Conservation (phyloP, 2,797 vertebrate species). For the Tapera naevia region DNA sequence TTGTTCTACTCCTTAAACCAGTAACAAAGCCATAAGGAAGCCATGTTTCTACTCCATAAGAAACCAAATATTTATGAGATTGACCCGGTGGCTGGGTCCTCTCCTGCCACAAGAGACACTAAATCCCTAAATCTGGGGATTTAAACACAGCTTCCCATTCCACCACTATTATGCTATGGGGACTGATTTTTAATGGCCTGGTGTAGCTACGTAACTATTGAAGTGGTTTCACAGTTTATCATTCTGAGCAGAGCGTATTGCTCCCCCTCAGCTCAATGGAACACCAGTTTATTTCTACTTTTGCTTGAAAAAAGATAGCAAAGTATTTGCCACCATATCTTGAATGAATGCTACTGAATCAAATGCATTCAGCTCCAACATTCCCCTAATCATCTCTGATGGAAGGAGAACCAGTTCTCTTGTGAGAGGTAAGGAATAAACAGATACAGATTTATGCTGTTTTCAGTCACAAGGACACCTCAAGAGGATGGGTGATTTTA, state of each 20-base stretch:
- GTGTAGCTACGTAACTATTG: background rate
- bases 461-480: too few relatives aligned
- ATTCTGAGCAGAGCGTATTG: background rate
- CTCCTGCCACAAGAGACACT: background rate
- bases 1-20: background rate
- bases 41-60: background rate
- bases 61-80: background rate
- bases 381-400: background rate
- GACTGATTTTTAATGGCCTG: background rate
- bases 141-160: background rate
- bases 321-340: background rate
- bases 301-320: background rate
- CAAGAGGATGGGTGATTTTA: too few relatives aligned
- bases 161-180: background rate
- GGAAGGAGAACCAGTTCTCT: background rate
- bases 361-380: background rate
- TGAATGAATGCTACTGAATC: background rate
- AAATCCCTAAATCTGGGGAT: background rate
- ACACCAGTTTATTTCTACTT: background rate
- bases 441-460: too few relatives aligned
- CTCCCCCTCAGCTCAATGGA: background rate
- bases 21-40: background rate
- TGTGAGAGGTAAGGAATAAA: too few relatives aligned
- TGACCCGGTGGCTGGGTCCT: background rate
- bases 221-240: background rate